A percentile compares a stretch with the other conserved stretches of the same genome.
Conservation (phyloP, 2,797 vertebrate species). For the Eidolon dupreanum region DNA sequence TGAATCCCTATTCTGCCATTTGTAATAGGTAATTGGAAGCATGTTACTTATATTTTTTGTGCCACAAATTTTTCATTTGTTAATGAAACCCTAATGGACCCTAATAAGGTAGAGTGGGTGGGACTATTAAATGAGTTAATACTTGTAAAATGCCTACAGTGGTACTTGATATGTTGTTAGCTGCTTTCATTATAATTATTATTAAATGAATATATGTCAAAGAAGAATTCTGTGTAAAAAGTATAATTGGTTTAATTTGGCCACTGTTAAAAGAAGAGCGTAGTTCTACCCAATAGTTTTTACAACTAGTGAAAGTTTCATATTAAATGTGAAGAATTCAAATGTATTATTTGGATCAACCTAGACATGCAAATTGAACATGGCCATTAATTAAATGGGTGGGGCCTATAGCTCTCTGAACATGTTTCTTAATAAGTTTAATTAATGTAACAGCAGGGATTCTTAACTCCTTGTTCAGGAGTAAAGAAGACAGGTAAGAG, state of each 20-base stretch:
- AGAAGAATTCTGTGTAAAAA: neutral
- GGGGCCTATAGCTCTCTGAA: neutral
- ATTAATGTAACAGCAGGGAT: neutral
- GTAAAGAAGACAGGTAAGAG: neutral
- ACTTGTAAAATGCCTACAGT: neutral
- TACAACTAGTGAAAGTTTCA: neutral
- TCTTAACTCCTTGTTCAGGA: neutral
- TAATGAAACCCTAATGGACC: neutral
- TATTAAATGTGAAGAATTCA: constrained; percentile 37
- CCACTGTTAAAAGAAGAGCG: neutral
- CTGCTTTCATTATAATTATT: constrained; percentile 11
- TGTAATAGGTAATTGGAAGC: neutral
- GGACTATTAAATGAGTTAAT: neutral
- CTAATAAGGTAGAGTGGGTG: neutral
- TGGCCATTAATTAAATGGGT: neutral
- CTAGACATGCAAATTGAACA: neutral
- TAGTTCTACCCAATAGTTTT: neutral
- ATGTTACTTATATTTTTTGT: neutral
- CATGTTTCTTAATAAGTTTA: constrained; percentile 28
- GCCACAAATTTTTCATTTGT: neutral
- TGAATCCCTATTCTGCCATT: neutral
- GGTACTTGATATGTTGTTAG: neutral
- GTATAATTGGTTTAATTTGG: constrained; percentile 3
- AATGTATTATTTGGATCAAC: constrained; percentile 14
- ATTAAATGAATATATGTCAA: constrained; percentile 9